Base-by-base conservation (phyloP, 2,113 vertebrate genomes). In the Anser cygnoides region DNA sequence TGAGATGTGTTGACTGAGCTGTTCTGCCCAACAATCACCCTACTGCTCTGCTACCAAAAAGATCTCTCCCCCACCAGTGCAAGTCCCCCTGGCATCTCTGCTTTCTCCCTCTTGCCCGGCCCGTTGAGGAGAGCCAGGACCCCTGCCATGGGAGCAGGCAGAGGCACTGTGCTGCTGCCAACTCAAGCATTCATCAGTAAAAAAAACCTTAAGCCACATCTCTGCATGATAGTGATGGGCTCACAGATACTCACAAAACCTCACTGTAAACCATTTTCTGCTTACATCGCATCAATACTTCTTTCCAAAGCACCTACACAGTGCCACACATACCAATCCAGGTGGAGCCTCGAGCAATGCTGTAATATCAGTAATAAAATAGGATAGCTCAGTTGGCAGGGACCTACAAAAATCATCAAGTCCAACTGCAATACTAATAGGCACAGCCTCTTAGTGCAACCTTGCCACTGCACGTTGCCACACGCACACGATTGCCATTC, bases 331-430 rank as follows among this genome's bases (percentile, higher is more conserved):
- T 2, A 9, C 58, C 58, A 10, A 10, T 35, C 35, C 86, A 84
- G 70, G 31, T 2, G 0, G 52, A 57, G 52, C 62, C 54, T 31
- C 0, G 0, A 79, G 72, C 17, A 1, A 18, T 31, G 9, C 43
- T 79, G 66, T 13, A 10, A 41, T 35, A 41, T 11, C 73, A 68
- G 43, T 39, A 52, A 87, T 8, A 41, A 26, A 41, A 41, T 29
- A 41, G 37, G 19, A 20, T 29, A 41, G 19, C 20, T 41, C 62
- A 11, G 7, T 29, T 65, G 25, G 62, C 41, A 41, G 39, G 37
- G 26, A 65, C 16, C 62, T 65, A 29, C 39, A 41, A 29, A 29
- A 26, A 28, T 65, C 62, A 29, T 41, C 17, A 29, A 41, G 62
- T 29, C 39, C 39, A 65, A 29, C 62, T 37, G 14, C 59, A 41